A percentile compares a stretch with the other conserved stretches of the same genome.
Conservation (phyloP, 2,113 vertebrate species). For the Mobula birostris region DNA sequence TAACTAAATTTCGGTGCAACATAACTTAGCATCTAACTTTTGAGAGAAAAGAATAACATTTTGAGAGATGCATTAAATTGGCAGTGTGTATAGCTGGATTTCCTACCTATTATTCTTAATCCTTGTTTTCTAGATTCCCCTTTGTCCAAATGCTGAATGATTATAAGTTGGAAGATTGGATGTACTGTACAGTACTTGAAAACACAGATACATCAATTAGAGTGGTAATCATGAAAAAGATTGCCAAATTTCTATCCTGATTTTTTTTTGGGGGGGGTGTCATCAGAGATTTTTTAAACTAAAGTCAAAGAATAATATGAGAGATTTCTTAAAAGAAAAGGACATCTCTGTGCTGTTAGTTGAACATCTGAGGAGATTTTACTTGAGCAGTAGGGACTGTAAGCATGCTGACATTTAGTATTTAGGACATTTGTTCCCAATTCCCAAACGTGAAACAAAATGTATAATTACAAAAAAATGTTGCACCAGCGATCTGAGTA, state of each 20-base stretch:
- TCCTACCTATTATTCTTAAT: neutral
- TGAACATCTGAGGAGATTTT: neutral
- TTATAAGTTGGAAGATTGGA: neutral
- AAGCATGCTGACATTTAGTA: neutral
- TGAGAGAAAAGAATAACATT: neutral
- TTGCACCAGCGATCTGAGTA: neutral
- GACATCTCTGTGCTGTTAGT: neutral
- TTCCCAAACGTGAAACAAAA: neutral
- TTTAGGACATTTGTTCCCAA: neutral
- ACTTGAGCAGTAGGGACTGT: neutral
- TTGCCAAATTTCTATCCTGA: neutral
- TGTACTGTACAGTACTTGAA: neutral
- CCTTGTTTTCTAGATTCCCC: neutral
- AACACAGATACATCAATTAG: neutral
- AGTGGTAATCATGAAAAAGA: neutral
- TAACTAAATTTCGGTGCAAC: neutral
- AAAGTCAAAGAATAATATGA: neutral
- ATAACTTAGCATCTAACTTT: neutral
- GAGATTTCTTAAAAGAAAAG: neutral
- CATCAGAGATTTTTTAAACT: neutral
- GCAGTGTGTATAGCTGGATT: neutral
- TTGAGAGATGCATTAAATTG: neutral
- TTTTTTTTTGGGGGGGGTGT: neutral
- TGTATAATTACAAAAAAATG: neutral
- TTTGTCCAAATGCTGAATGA: neutral